These are phyloP conservation scores for Sitta europaea DNA, from an alignment of 2,113 vertebrate genomes.

Conservation along the genomic window DNA sequence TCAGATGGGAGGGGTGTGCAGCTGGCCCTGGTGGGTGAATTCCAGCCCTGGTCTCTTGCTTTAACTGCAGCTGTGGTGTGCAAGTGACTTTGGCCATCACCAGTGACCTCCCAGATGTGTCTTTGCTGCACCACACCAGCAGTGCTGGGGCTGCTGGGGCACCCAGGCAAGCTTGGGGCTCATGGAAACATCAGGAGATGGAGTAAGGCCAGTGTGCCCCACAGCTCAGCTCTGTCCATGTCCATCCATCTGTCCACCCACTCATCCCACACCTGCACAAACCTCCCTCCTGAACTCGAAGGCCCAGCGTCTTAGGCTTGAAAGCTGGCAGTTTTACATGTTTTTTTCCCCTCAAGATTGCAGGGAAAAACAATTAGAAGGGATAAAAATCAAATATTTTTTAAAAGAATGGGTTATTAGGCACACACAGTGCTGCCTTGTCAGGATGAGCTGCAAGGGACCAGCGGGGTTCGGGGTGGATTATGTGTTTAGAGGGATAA, in stretches of 20 bases:
- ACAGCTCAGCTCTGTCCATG: background rate
- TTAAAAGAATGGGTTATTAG: background rate
- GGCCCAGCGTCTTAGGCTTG: background rate
- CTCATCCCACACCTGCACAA: background rate
- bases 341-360: background rate
- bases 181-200: background rate
- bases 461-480: background rate
- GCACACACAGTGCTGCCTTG: background rate
- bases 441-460: background rate
- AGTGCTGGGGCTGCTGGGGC: background rate
- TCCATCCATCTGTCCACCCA: background rate
- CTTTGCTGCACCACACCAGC: background rate
- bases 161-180: background rate
- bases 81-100: background rate
- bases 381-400: background rate
- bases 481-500: slow-evolving; percentile 28
- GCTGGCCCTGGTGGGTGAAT: background rate
- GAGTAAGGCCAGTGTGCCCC: accelerated
- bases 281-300: background rate
- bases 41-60: background rate
- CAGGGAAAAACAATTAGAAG: background rate
- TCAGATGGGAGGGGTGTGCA: background rate
- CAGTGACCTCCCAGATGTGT: background rate
- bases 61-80: accelerated
- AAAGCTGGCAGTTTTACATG: background rate